Percentiles rank a stretch among this genome's conserved stretches.
Evolutionary conservation across 2,113 vertebrate species (phyloP).

Genomic region (Zosterops lateralis): DNA sequence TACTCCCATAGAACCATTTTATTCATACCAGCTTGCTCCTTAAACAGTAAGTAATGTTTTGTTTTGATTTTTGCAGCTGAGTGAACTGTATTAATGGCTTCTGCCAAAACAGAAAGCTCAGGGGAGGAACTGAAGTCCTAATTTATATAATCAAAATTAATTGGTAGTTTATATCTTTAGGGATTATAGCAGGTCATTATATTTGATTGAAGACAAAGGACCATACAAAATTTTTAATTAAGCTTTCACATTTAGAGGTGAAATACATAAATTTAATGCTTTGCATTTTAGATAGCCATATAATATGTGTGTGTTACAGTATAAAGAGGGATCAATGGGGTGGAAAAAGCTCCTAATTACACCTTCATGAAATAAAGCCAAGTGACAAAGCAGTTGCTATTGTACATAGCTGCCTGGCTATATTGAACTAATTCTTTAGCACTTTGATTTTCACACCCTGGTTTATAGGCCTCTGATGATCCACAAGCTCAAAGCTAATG

Average conservation of each 20-base stretch:
- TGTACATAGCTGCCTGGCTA: not conserved
- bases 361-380: not conserved
- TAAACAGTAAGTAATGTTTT: not conserved
- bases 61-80: constrained; percentile 1
- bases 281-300: not conserved
- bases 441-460: not conserved
- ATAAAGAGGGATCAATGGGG: not conserved
- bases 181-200: not conserved
- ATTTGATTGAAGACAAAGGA: not conserved
- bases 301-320: not conserved
- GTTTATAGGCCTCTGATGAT: constrained; percentile 18
- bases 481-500: not conserved
- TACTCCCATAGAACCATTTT: not conserved
- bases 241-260: not conserved
- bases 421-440: not conserved
- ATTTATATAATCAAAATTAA: constrained; percentile 21
- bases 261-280: not conserved
- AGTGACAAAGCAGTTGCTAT: constrained; percentile 16
- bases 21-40: not conserved
- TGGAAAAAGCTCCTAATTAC: not conserved
- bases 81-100: not conserved
- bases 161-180: not conserved
- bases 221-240: not conserved
- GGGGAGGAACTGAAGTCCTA: not conserved
- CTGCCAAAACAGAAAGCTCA: not conserved